These are phyloP conservation scores for Acleris holmiana DNA, from an alignment of 2,888 invertebrate genomes.

Conservation along the genomic window DNA sequence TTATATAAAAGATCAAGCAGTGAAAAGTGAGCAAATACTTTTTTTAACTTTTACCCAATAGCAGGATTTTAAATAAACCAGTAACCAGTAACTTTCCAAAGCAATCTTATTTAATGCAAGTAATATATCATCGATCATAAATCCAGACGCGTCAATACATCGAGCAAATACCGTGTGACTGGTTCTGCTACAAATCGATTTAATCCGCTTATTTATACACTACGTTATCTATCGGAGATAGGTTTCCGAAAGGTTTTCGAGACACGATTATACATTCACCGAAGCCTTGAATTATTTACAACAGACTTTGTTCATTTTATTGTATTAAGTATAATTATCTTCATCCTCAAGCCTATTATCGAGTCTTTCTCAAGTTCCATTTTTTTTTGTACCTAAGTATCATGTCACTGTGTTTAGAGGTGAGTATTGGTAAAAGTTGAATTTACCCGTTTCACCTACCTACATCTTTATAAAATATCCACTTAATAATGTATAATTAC, in stretches of 20 bases:
- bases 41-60: too few relatives aligned
- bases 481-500: not conserved
- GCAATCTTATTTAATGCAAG: slow-evolving; percentile 16
- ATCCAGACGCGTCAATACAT: slow-evolving; percentile 33
- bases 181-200: slow-evolving; percentile 37
- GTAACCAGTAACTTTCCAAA: slow-evolving; percentile 7
- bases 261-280: slow-evolving; percentile 14
- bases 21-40: too few relatives aligned
- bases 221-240: slow-evolving; percentile 26
- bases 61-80: not conserved
- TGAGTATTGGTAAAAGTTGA: too few relatives aligned
- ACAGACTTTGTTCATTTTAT: not conserved
- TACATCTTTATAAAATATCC: too few relatives aligned
- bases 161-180: slow-evolving; percentile 33
- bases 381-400: too few relatives aligned
- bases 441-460: too few relatives aligned
- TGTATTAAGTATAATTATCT: too few relatives aligned
- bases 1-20: too few relatives aligned
- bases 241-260: slow-evolving; percentile 18
- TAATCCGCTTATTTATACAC: slow-evolving; percentile 26
- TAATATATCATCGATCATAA: slow-evolving; percentile 34
- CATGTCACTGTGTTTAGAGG: too few relatives aligned
- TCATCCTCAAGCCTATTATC: too few relatives aligned
- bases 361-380: too few relatives aligned
- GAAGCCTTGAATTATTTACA: not conserved